Base-by-base conservation (phyloP, 2,888 invertebrate species). In the Argyresthia goedartella region DNA sequence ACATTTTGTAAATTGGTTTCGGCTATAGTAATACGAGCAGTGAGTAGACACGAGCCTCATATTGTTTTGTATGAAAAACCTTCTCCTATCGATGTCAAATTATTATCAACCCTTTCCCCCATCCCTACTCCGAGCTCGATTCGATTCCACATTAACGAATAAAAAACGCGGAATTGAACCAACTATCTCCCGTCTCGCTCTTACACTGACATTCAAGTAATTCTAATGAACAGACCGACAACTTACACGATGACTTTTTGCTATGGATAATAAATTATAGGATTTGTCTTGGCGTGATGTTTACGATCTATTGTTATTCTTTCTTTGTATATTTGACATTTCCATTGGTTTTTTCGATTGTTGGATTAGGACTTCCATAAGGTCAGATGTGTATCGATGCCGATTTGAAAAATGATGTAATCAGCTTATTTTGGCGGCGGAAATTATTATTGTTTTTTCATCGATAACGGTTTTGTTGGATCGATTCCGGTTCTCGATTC, bases 261-360 rank as follows among this genome's bases (percentile, higher is more conserved):
- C 68, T 59, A 64, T 53, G 61, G 61, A 59, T 63, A 71, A 77
- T 81, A 80, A 80, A 81, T 81, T 76, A 71, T 67, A 60, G 67
- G 69, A 80, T 81, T 81, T 76, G 81, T 81, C 74, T 73, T 62
- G 59, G 71, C 68, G 76, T 73, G 78, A 64, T 72, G 64, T 69
- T 76, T 74, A 81, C 71, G 68, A 64, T 54, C 73, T 66, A 81
- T 84, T 81, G 81, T 81, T 67, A 65, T 57, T 56, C 55, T 57
- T 55, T 49, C 41, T 41, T 16, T n/a, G 13, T n/a, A 25, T 14
- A 25, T 25, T 50, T 50, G 50, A 50, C 50, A 42, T 50, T 42
- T 34, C 36, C 10, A 16, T 50, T 16, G 41, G 15, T 11, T 35
- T 42, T 16, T 49, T 50, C 33, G 15, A 50, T 50, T 41, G 33